Evolutionary conservation across 2,113 vertebrate genomes (phyloP).

Genomic region (Neomonachus schauinslandi): DNA sequence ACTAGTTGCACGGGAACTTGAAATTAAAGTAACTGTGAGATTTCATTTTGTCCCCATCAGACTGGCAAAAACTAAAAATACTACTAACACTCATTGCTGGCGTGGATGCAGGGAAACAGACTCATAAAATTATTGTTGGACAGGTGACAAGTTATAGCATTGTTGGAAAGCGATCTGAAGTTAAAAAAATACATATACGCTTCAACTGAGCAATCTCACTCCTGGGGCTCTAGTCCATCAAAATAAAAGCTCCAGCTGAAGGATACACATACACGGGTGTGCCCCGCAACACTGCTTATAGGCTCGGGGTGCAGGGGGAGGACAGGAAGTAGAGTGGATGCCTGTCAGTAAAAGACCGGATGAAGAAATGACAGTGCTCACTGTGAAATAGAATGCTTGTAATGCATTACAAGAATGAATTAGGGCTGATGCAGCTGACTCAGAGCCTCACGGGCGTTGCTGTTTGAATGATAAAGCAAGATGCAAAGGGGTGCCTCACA

Average conservation of each 20-base stretch:
- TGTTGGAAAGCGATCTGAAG: conserved; percentile 26
- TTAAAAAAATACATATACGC: not conserved
- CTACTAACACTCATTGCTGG: not conserved
- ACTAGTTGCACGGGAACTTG: not conserved
- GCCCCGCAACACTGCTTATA: not conserved
- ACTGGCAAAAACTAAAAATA: conserved; percentile 29
- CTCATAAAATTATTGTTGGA: not conserved
- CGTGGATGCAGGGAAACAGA: not conserved
- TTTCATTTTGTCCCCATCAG: not conserved
- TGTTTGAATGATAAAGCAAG: not conserved
- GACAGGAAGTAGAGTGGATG: not conserved
- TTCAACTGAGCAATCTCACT: not conserved
- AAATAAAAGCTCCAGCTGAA: not conserved
- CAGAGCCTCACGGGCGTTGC: not conserved
- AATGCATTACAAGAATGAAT: not conserved
- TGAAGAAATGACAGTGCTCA: not conserved
- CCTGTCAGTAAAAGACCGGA: not conserved
- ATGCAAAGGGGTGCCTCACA: not conserved
- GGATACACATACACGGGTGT: not conserved
- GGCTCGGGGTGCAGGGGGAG: not conserved
- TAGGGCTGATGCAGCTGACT: not conserved
- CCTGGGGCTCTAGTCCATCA: not conserved
- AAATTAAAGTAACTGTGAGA: not conserved
- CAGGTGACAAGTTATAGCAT: not conserved
- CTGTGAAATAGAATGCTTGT: not conserved